These are phyloP conservation scores for Leptinotarsa tumamoca DNA, from an alignment of 2,888 invertebrate species.

Conservation along the genomic window DNA sequence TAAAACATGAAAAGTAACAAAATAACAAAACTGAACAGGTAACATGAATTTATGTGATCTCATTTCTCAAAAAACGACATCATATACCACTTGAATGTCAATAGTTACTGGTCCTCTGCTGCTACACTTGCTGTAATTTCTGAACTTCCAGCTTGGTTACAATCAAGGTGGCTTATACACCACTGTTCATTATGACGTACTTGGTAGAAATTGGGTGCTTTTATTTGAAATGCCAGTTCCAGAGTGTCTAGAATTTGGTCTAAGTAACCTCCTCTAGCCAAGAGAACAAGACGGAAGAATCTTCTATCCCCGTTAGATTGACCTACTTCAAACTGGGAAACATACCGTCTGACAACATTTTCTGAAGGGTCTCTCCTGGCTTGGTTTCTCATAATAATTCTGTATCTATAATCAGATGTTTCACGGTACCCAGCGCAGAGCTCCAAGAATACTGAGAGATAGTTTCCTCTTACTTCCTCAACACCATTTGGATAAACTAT, in stretches of 20 bases:
- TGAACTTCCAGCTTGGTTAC: no score
- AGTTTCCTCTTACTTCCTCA: slow-evolving; percentile 93
- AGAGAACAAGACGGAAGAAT: slow-evolving; percentile 89
- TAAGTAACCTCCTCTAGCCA: slow-evolving; percentile 91
- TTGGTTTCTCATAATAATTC: slow-evolving; percentile 96
- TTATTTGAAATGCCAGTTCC: slow-evolving; percentile 88
- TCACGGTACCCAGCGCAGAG: slow-evolving; percentile 90
- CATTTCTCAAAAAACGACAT: no score
- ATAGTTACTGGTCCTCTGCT: no score
- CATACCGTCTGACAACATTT: slow-evolving; percentile 94
- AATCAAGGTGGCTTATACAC: slow-evolving; percentile 83
- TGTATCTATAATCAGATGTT: slow-evolving; percentile 92
- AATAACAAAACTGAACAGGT: no score
- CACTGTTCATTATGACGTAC: slow-evolving; percentile 93
- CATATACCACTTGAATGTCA: no score
- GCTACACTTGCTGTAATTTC: no score
- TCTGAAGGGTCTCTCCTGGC: slow-evolving; percentile 83
- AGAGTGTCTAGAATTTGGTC: slow-evolving; percentile 87
- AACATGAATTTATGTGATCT: no score
- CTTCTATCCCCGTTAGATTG: slow-evolving; percentile 98
- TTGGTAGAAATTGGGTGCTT: slow-evolving; percentile 94
- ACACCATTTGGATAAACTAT: slow-evolving; percentile 95
- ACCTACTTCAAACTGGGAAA: slow-evolving; percentile 95
- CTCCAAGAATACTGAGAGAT: slow-evolving; percentile 92
- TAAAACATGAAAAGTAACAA: no score